Conservation (phyloP, 1,140 invertebrate genomes). For the Paracyclopina nana region DNA sequence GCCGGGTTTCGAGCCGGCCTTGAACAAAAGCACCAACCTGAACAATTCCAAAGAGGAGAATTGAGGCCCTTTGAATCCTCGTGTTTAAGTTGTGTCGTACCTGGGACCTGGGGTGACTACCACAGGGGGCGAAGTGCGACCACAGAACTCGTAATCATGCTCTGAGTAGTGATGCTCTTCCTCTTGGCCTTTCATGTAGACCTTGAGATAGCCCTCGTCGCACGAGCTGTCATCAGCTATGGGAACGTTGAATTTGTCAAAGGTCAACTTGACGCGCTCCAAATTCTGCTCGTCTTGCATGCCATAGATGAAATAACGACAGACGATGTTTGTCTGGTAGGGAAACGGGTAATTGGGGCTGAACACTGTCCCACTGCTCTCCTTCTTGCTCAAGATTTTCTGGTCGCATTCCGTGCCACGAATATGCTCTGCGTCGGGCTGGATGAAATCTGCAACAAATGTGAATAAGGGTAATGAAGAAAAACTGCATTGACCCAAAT, state of each 20-base stretch:
- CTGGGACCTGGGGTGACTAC: conserved; percentile 73
- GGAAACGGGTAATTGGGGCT: conserved; percentile 87
- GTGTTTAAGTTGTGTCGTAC: too few species aligned
- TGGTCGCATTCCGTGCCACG: conserved; percentile 91
- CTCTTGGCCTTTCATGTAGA: conserved; percentile 79
- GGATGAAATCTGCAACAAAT: conserved; percentile 87
- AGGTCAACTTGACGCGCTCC: conserved; percentile 70
- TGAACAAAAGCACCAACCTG: conserved; percentile 78
- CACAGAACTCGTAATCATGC: conserved; percentile 77
- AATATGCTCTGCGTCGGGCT: conserved; percentile 72
- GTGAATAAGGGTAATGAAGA: too few species aligned
- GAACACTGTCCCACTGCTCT: conserved; percentile 69
- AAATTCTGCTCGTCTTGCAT: conserved; percentile 61
- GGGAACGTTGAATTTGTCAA: conserved; percentile 71
- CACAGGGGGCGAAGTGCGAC: conserved; percentile 40
- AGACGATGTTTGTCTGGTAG: conserved; percentile 81
- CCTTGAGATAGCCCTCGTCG: conserved; percentile 21
- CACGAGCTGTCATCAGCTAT: conserved; percentile 5
- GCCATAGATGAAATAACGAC: conserved; percentile 88
- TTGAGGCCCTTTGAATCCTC: too few species aligned
- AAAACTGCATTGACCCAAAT: too few species aligned
- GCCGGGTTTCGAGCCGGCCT: conserved; percentile 65
- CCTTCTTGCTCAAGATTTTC: conserved; percentile 78
- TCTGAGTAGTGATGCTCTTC: conserved; percentile 78
- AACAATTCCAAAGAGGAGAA: too few species aligned